phyloP scores from a whole-genome alignment of 64 coral and sea anemone genomes.

The Porites australiensis region DNA sequence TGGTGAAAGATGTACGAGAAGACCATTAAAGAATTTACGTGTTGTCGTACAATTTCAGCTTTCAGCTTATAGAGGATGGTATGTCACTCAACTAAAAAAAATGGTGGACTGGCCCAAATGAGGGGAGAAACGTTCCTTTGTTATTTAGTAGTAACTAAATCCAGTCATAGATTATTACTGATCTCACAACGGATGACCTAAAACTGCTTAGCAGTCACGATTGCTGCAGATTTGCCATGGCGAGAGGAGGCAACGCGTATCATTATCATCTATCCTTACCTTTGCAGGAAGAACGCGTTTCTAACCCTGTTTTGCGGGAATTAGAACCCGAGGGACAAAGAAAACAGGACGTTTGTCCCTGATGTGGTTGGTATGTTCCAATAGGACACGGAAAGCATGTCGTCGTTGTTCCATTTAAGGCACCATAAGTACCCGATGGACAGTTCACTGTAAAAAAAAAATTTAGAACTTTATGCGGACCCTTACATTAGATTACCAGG shows the following conservation, averaged over 20 bases:
- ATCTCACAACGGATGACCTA: no score
- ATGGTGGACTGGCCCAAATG: no score
- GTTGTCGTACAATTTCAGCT: no score
- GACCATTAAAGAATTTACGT: no score
- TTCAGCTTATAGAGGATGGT: no score
- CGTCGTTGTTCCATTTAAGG: neutral
- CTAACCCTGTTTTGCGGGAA: neutral
- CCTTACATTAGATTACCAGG: neutral
- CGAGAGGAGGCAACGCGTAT: neutral
- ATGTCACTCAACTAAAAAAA: no score
- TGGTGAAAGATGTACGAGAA: neutral
- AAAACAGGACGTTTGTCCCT: constrained; percentile 27
- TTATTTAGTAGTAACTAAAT: no score
- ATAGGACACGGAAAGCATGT: constrained; percentile 33
- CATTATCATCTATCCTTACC: neutral
- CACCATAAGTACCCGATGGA: constrained; percentile 38
- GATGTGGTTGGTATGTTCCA: constrained; percentile 36
- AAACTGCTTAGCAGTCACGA: neutral
- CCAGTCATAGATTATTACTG: no score
- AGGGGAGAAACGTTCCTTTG: no score
- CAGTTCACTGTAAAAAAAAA: constrained; percentile 28
- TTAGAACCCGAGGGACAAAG: constrained; percentile 37
- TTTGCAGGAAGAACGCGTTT: constrained; percentile 21
- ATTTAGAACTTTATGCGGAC: neutral
- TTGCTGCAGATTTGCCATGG: neutral